Evolutionary conservation across 2,113 vertebrate species (phyloP).

Genomic region (Myodes glareolus): DNA sequence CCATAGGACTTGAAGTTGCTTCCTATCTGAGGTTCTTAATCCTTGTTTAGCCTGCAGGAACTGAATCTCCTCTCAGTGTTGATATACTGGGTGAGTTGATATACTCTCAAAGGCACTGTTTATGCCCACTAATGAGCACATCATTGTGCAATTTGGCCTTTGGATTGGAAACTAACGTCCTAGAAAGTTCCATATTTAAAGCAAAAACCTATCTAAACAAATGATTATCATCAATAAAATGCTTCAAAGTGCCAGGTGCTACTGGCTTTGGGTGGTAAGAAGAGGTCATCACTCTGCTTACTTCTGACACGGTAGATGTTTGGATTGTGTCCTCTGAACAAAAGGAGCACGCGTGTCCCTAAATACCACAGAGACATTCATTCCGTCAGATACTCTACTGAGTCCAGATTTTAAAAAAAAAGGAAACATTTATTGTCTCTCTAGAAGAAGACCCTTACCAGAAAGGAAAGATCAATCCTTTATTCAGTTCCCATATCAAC

Average conservation of each 20-base stretch:
- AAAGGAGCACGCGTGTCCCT: background rate
- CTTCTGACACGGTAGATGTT: background rate
- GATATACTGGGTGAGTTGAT: background rate
- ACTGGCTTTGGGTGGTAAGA: background rate
- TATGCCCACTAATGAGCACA: background rate
- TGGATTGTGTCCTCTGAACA: background rate
- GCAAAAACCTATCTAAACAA: background rate
- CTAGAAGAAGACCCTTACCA: background rate
- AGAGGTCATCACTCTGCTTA: background rate
- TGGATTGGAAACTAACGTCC: background rate
- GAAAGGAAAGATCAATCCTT: background rate
- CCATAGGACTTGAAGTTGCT: conserved; percentile 3
- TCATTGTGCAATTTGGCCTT: background rate
- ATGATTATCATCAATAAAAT: background rate
- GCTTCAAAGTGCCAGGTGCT: background rate
- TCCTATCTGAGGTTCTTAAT: background rate
- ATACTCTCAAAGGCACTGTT: background rate
- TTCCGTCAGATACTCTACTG: background rate
- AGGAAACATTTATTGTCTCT: background rate
- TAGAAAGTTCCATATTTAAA: background rate
- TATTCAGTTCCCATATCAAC: background rate
- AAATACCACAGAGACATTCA: background rate
- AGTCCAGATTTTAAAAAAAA: background rate
- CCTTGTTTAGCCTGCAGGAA: background rate
- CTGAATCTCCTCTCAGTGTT: background rate